Evolutionary conservation across 2,888 invertebrate genomes (phyloP), one percentile per base, ranked within the genome.

Genomic region (Eilema caniola): DNA sequence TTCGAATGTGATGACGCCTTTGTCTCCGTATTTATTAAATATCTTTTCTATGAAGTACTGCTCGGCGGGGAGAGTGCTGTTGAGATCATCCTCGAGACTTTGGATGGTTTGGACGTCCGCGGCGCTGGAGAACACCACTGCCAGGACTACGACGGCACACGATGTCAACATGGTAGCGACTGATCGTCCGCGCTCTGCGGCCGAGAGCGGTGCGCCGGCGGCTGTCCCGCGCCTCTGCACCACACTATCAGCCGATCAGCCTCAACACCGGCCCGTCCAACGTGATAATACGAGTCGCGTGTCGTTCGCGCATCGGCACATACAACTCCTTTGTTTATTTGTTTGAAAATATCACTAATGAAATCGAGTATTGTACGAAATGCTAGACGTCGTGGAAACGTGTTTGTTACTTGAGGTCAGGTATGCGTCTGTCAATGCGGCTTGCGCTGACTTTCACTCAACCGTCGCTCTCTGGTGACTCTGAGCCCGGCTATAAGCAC

Each of bases 1-100:
- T 92, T 96, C 96, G 79, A 96, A 96, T 33, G 95, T 95, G 83
- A 96, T 96, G 75, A 95, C 88, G 66, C 95, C 96, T 83, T 93
- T 93, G 77, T 95, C 90, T 31, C 96, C 96, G 81, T 96, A 96
- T 84, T 96, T 96, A 81, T 93, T 90, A 85, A 96, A 96, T 83
- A 96, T 95, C 85, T 95, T 93, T 78, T 93, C 89, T 75, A 96
- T 93, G 86, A 95, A 96, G 85, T 93, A 96, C 78, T 90, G 89
- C 83, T 95, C 94, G 0, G 95, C 93, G 37, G 89, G 89, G 53
- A 88, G 74, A 2, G 92, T 83, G 53, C 73, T 90, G 81, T 87
- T 90, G 86, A 92, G 72, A 66, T 67, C 77, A 80, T 74, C 75
- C 74, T 70, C 77, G 76, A 67, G 73, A 76, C 84, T 78, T 79